Evolutionary conservation across 2,113 vertebrate genomes (phyloP).

Genomic region (Pterocles orientalis): DNA sequence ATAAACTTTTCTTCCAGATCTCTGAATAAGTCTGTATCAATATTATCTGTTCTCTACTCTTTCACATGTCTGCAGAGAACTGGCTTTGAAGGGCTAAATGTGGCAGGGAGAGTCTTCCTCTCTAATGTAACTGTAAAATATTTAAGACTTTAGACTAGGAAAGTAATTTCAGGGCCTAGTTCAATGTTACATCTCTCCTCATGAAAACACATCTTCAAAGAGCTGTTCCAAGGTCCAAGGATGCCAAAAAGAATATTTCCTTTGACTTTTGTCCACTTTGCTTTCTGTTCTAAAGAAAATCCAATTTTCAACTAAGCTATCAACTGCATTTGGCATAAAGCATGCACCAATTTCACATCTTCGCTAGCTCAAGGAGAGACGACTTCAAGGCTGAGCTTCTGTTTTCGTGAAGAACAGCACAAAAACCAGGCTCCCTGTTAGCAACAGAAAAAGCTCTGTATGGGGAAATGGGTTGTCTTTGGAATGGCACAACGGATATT

Average conservation of each 20-base stretch:
- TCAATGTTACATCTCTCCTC: not conserved
- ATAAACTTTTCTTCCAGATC: not conserved
- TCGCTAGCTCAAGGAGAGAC: not conserved
- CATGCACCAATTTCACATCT: conserved; percentile 6
- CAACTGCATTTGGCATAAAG: conserved; percentile 6
- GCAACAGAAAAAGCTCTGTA: not conserved
- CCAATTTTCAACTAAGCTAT: conserved; percentile 9
- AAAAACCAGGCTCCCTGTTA: conserved; percentile 42
- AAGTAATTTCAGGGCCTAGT: conserved; percentile 16
- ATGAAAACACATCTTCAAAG: not conserved
- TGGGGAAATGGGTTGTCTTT: conserved; percentile 37
- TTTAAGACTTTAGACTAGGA: not conserved
- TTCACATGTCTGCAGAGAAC: not conserved
- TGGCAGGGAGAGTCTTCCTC: not conserved
- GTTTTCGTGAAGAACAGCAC: not conserved
- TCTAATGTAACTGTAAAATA: conserved; percentile 19
- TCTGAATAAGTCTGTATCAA: not conserved
- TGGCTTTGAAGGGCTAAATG: not conserved
- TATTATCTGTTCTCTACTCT: not conserved
- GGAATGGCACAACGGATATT: conserved; percentile 11
- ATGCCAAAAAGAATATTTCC: conserved; percentile 32
- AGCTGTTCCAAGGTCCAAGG: not conserved
- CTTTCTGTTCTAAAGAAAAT: conserved; percentile 30
- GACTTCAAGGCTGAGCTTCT: conserved; percentile 21
- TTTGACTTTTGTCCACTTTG: conserved; percentile 12